phyloP scores from a whole-genome alignment of 2,888 invertebrate species.

The Eutolmus rufibarbis region DNA sequence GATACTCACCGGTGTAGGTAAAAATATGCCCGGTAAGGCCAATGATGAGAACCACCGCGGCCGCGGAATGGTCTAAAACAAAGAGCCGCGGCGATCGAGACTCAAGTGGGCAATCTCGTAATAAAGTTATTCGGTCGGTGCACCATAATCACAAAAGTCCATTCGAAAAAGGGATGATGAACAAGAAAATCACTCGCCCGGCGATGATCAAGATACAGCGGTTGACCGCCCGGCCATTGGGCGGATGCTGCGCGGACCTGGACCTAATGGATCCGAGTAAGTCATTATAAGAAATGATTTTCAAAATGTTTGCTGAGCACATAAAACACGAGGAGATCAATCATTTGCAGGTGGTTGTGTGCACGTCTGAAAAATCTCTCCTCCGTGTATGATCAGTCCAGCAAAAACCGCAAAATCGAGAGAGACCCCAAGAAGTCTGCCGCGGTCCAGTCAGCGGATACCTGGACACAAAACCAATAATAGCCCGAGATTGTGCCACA shows the following conservation, averaged over 20 bases:
- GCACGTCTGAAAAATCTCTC: not conserved
- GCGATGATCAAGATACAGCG: constrained; percentile 32
- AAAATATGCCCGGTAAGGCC: constrained; percentile 21
- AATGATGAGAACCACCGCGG: constrained; percentile 30
- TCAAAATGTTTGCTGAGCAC: constrained; percentile 37
- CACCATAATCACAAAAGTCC: constrained; percentile 40
- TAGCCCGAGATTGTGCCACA: not conserved
- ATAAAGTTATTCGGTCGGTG: constrained; percentile 40
- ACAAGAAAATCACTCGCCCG: constrained; percentile 34
- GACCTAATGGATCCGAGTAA: constrained; percentile 38
- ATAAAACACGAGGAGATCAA: constrained; percentile 32
- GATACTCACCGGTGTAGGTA: constrained; percentile 3
- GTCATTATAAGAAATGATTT: constrained; percentile 41
- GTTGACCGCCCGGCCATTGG: constrained; percentile 36
- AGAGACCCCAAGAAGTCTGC: constrained; percentile 39
- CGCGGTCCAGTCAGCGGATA: not conserved
- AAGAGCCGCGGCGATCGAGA: not conserved
- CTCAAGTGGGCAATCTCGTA: constrained; percentile 33
- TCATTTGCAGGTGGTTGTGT: constrained; percentile 18
- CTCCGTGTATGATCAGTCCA: not conserved
- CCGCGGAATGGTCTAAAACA: constrained; percentile 12
- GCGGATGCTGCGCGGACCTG: constrained; percentile 10
- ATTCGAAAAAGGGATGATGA: constrained; percentile 35
- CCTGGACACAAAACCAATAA: constrained; percentile 17
- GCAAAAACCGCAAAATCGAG: constrained; percentile 36